A percentile compares a stretch with the other conserved stretches of the same genome.
phyloP scores from a whole-genome alignment of 2,113 vertebrate genomes.

The Vidua chalybeata region DNA sequence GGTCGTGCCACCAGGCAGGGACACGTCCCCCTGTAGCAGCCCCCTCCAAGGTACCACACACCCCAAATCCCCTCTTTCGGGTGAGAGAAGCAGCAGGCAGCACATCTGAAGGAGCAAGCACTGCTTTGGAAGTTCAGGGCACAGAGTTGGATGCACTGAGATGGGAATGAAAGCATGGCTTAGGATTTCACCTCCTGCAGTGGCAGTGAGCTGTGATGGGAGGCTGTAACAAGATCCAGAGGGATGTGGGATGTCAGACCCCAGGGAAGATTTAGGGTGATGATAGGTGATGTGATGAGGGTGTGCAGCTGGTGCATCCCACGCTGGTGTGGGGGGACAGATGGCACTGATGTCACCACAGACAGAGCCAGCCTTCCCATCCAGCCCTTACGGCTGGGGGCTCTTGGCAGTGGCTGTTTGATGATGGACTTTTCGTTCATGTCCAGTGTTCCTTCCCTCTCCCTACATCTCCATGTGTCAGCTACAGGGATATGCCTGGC shows the following conservation, averaged over 20 bases:
- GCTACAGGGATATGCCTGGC: accelerated
- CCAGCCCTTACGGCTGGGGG: neutral
- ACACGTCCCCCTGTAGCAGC: accelerated
- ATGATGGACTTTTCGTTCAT: accelerated
- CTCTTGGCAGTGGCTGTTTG: neutral
- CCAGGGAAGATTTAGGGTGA: neutral
- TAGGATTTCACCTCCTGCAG: neutral
- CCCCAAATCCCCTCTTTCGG: accelerated
- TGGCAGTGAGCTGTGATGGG: neutral
- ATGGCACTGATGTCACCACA: neutral
- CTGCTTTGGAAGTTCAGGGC: neutral
- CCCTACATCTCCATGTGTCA: neutral
- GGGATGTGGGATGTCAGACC: neutral
- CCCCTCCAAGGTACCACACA: accelerated
- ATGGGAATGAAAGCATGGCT: neutral
- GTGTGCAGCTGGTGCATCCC: accelerated
- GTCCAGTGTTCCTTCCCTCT: neutral
- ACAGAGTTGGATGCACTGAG: accelerated
- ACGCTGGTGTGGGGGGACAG: accelerated
- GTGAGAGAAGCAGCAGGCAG: neutral
- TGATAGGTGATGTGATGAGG: neutral
- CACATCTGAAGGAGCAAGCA: neutral
- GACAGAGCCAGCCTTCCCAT: neutral
- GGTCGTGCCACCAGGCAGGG: neutral
- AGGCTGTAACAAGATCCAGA: neutral